Evolutionary conservation across 2,113 vertebrate genomes (phyloP).

Genomic region (Polyodon spathula): DNA sequence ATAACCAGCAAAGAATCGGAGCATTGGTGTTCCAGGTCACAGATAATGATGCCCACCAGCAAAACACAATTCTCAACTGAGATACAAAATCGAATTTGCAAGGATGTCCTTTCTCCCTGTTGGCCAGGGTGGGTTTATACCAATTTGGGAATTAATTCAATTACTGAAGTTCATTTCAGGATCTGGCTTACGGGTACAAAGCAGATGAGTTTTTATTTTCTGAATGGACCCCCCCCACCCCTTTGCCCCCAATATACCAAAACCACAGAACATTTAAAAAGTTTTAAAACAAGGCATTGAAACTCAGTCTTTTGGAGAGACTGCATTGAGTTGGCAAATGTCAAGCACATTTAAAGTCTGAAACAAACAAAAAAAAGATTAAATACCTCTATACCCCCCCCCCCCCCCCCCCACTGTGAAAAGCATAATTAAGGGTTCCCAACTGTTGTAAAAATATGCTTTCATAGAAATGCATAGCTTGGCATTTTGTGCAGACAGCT

Average conservation of each 20-base stretch:
- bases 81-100: too few species aligned
- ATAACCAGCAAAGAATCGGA: too few species aligned
- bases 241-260: background rate
- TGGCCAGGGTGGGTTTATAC: too few species aligned
- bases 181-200: background rate
- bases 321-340: background rate
- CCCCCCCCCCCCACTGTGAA: constrained; percentile 2
- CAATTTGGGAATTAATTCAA: too few species aligned
- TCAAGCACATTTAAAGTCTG: background rate
- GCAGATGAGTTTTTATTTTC: background rate
- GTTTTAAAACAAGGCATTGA: background rate
- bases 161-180: too few species aligned
- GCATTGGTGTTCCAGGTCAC: too few species aligned
- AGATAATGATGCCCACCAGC: too few species aligned
- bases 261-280: background rate
- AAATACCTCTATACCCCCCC: background rate
- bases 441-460: background rate
- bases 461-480: background rate
- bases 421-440: background rate
- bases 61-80: too few species aligned
- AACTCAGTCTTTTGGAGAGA: background rate
- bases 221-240: background rate
- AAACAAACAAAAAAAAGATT: constrained; percentile 2
- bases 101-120: too few species aligned
- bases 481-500: constrained; percentile 1